Percentiles rank a stretch among this genome's conserved stretches.
Evolutionary conservation across 2,797 vertebrate species (phyloP).

Genomic region (Chelon labrosus): DNA sequence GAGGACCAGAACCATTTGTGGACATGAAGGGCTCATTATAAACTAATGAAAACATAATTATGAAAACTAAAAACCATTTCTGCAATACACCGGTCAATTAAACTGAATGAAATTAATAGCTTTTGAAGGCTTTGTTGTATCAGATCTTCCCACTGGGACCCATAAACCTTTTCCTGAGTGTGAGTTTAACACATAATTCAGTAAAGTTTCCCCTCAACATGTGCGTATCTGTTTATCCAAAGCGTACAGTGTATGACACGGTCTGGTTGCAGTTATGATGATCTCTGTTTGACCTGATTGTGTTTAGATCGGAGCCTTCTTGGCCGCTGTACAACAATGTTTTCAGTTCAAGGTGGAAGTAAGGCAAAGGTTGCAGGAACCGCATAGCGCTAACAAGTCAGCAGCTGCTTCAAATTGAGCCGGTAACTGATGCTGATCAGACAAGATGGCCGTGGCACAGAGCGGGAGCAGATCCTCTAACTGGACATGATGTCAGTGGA

Average conservation of each 20-base stretch:
- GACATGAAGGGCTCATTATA: too few relatives aligned
- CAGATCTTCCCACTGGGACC: not conserved
- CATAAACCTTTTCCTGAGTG: not conserved
- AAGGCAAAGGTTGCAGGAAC: slow-evolving; percentile 4
- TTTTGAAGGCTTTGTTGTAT: too few relatives aligned
- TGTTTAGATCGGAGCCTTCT: slow-evolving; percentile 6
- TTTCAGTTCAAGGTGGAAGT: slow-evolving; percentile 20
- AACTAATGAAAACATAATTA: too few relatives aligned
- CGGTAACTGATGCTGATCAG: slow-evolving; percentile 40
- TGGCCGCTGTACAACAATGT: not conserved
- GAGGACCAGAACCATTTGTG: too few relatives aligned
- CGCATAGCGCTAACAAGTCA: not conserved
- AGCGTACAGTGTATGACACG: not conserved
- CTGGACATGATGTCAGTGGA: slow-evolving; percentile 76
- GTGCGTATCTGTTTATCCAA: slow-evolving; percentile 6
- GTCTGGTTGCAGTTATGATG: slow-evolving; percentile 22
- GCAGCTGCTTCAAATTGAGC: slow-evolving; percentile 62
- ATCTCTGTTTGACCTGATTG: slow-evolving; percentile 21
- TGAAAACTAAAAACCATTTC: too few relatives aligned
- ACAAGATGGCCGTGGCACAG: slow-evolving; percentile 39
- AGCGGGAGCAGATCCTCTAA: slow-evolving; percentile 46
- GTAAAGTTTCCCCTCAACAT: slow-evolving; percentile 6
- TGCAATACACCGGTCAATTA: too few relatives aligned
- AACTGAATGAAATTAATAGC: too few relatives aligned
- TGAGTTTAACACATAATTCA: not conserved